Conservation (phyloP, 2,113 vertebrate species). For the Bubalus kerabau region DNA sequence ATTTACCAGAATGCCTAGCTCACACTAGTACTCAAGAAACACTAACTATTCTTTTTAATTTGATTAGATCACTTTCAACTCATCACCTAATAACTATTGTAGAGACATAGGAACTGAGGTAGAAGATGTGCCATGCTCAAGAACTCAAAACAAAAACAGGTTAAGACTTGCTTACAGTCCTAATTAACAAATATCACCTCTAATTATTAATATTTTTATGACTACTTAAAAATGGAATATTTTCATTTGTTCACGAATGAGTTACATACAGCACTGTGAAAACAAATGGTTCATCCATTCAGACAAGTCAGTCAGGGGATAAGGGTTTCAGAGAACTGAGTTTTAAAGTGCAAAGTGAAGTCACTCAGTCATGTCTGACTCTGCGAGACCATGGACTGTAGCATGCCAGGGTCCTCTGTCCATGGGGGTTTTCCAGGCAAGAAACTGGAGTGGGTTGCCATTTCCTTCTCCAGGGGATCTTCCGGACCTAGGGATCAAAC, state of each 20-base stretch:
- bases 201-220: slow-evolving; percentile 5
- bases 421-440: neutral
- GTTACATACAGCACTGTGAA: neutral
- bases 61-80: neutral
- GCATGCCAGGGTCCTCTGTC: neutral
- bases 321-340: neutral
- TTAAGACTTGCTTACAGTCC: neutral
- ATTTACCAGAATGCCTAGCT: neutral
- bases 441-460: neutral
- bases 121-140: neutral
- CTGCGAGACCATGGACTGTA: neutral
- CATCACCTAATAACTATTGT: neutral
- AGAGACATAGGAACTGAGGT: neutral
- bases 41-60: neutral
- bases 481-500: neutral
- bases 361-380: neutral
- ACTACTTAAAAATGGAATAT: neutral
- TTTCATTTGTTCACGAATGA: neutral
- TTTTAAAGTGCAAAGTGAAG: neutral
- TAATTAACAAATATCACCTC: slow-evolving; percentile 8
- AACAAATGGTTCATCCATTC: neutral
- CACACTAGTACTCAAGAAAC: neutral
- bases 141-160: neutral
- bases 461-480: neutral
- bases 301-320: neutral